Percentiles rank a stretch among this genome's conserved stretches.
Conservation (phyloP, 1,140 invertebrate species). For the Propsilocerus akamusi region DNA sequence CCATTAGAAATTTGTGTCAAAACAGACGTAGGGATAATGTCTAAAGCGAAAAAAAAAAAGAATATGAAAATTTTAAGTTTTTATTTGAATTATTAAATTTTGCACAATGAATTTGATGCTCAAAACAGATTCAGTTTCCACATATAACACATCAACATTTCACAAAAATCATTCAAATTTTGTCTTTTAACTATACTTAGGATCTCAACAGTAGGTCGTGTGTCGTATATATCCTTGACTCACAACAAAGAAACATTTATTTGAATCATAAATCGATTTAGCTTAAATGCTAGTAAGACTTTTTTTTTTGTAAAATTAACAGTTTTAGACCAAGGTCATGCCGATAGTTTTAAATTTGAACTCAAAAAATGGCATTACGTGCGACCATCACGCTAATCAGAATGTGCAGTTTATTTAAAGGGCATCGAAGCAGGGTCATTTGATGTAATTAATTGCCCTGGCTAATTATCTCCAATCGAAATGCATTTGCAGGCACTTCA, state of each 20-base stretch:
- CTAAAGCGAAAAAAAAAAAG: no score
- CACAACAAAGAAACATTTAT: background rate
- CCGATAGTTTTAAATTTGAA: background rate
- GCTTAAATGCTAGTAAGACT: background rate
- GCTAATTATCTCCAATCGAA: background rate
- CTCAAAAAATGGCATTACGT: background rate
- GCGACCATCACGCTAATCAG: background rate
- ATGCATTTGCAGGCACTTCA: no score
- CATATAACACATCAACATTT: no score
- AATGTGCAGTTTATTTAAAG: background rate
- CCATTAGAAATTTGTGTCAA: no score
- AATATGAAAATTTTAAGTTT: no score
- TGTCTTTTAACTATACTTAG: no score
- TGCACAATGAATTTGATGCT: no score
- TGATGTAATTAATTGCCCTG: background rate
- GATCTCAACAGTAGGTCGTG: constrained; percentile 2
- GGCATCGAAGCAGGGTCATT: background rate
- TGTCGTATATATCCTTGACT: constrained; percentile 3
- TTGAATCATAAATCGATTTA: constrained; percentile 1
- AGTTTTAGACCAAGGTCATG: background rate
- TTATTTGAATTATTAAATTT: no score
- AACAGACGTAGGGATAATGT: no score
- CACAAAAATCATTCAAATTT: no score
- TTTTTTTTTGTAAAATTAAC: background rate
- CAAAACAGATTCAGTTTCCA: no score